Evolutionary conservation across 2,888 invertebrate genomes (phyloP).

Genomic region (Drosophila longiperda): DNA sequence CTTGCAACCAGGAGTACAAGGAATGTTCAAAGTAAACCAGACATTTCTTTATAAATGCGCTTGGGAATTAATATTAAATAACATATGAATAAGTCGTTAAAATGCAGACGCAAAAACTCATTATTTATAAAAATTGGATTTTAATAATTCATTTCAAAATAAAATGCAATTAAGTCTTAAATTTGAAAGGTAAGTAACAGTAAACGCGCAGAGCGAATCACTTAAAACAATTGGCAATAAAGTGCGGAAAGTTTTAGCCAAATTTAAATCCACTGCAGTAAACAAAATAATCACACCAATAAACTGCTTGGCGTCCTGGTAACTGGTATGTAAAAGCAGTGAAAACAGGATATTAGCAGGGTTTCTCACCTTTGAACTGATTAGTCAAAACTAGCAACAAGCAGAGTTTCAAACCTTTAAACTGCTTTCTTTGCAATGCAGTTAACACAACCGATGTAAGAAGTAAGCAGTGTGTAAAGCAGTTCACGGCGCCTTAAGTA

Average conservation of each 20-base stretch:
- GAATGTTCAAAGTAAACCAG: not conserved
- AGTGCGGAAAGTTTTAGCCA: not conserved
- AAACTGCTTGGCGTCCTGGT: not conserved
- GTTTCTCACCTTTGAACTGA: not conserved
- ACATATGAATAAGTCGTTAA: not conserved
- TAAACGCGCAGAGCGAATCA: not conserved
- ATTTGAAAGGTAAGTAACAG: not conserved
- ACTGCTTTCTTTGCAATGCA: not conserved
- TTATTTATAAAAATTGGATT: not conserved
- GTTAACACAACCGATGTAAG: not conserved
- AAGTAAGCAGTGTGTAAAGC: not conserved
- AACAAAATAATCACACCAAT: not conserved
- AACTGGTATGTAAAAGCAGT: not conserved
- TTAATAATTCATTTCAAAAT: not conserved
- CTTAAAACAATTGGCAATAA: not conserved
- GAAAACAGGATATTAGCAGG: not conserved
- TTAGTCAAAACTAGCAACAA: not conserved
- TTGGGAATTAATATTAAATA: rapidly evolving
- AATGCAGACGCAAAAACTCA: not conserved
- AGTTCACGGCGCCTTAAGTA: not conserved
- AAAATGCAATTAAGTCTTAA: not conserved
- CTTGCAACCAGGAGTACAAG: not conserved
- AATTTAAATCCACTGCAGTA: not conserved
- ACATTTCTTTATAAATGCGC: not conserved
- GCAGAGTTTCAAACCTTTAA: not conserved